Evolutionary conservation across 2,888 invertebrate species (phyloP).

Genomic region (Drosophila rellima): DNA sequence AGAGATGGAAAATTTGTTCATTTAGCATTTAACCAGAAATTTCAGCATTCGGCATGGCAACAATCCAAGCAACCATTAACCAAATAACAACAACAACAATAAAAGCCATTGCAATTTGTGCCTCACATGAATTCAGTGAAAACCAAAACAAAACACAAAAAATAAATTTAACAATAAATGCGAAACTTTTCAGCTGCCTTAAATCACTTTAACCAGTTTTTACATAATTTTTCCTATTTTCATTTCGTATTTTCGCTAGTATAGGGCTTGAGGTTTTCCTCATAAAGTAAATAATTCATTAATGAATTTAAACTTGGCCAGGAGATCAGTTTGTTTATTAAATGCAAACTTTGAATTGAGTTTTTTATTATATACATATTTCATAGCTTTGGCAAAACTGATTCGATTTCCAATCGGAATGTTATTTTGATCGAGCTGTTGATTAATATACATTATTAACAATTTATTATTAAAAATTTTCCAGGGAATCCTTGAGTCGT

Average conservation of each 20-base stretch:
- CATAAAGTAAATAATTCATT: not conserved
- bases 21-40: constrained; percentile 42
- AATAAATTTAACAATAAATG: constrained; percentile 14
- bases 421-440: too few relatives aligned
- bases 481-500: not conserved
- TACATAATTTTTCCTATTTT: constrained; percentile 28
- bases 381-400: too few relatives aligned
- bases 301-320: not conserved
- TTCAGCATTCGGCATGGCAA: constrained; percentile 38
- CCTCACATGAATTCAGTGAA: constrained; percentile 31
- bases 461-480: not conserved
- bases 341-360: too few relatives aligned
- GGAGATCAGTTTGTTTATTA: not conserved
- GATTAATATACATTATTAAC: too few relatives aligned
- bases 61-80: constrained; percentile 18
- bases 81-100: constrained; percentile 12
- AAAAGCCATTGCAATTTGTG: constrained; percentile 21
- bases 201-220: constrained; percentile 33
- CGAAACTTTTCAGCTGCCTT: constrained; percentile 42
- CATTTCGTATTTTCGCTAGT: not conserved
- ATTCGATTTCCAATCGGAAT: too few relatives aligned
- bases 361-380: too few relatives aligned
- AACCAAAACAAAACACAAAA: constrained; percentile 1
- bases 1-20: constrained; percentile 41
- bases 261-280: not conserved